Evolutionary conservation across 2,797 vertebrate species (phyloP), one percentile per base, ranked within the genome.

Genomic region (Sebastes iracundus): DNA sequence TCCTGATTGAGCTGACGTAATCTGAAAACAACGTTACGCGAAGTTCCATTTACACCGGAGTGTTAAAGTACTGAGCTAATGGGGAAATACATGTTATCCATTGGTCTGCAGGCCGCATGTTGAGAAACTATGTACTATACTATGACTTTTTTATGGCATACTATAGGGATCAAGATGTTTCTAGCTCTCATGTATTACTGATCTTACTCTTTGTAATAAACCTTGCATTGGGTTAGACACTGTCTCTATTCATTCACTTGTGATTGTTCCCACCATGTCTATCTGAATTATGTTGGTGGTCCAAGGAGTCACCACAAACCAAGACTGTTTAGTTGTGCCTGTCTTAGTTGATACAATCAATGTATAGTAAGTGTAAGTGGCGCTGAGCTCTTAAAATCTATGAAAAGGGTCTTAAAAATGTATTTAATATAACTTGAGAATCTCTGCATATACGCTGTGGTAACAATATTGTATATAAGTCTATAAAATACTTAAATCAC

Each of bases 41-140:
- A n/a, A n/a, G n/a, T n/a, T n/a, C 18, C 46, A 49, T 42, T 42
- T 42, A 42, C 38, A 42, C 2, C 38, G 0, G 6, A 0, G 38
- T 16, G 38, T 42, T 42, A 42, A 42, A 42, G 6, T 42, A 6
- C 14, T 42, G 14, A 42, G 38, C 38, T 42, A 1, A 42, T 42
- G 38, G 38, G 38, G 38, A 42, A 42, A 42, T 42, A 16, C 38
- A 42, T 3, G 38, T 42, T 42, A 1, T 42, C 38, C 38, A 42
- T 42, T 42, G 0, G 38, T 16, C 38, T 0, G 38, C 0, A 16
- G 13, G 14, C 38, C 2, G 38, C 38, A 42, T 0, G 0, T 42
- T 42, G 7, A 49, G 46, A 49, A 49, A 49, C 46, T 52, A 49
- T 42, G 13, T 42, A 4, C 46, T 49, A 18, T 49, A 49, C 6